Evolutionary conservation across 2,888 invertebrate genomes (phyloP), one percentile per base, ranked within the genome.

Genomic region (Pyrgus malvae): DNA sequence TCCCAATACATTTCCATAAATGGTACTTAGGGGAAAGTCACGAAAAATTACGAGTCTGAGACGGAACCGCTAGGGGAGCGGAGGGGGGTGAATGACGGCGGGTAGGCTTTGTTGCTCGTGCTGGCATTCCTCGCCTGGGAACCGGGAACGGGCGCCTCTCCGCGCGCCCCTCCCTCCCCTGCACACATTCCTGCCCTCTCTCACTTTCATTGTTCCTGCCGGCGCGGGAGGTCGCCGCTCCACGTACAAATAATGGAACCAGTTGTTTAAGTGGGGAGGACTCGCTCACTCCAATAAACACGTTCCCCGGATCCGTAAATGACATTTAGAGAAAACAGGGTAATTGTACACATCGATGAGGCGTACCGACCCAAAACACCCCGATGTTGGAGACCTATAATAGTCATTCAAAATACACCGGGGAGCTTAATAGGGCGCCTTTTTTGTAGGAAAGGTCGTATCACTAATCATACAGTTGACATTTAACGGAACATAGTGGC

Each of bases 121-220:
- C 83, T 86, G 85, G 86, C 86, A 89, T 89, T 89, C 89, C 89
- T 84, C 78, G 87, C 87, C 86, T 89, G 89, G 88, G 88, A 87
- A 87, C 87, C 81, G 85, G 87, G 88, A 83, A 72, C 83, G 65
- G 72, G 67, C 69, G 60, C 61, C 67, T 64, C 67, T 65, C 69
- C 70, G 65, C 70, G 64, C 67, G 64, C 66, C 65, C 64, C 66
- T 64, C 73, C 67, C 74, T 72, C 68, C 67, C 72, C 71, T 77
- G 76, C 73, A 62, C 74, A 76, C 86, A 86, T 87, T 88, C 89
- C 85, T 80, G 81, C 80, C 83, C 83, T 86, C 87, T 84, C 88
- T 87, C 89, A 89, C 89, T 88, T 85, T 88, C 88, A 88, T 89
- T 89, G 89, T 89, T 85, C 87, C 82, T 76, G 71, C 78, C 86